Base-by-base conservation (phyloP, 2,888 invertebrate genomes). In the Polydesmus complanatus region DNA sequence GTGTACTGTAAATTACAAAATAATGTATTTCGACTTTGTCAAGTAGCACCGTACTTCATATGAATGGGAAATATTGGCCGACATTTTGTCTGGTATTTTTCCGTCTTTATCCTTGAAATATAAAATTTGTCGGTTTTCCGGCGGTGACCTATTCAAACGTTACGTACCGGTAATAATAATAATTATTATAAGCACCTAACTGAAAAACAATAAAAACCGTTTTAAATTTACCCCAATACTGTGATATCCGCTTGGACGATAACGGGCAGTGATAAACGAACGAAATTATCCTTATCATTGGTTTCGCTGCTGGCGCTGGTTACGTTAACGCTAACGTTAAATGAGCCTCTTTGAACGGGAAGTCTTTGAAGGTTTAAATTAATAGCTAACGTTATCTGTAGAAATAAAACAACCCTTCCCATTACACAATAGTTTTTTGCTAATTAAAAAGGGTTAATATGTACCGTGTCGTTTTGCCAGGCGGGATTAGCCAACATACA, bases 401-500 rank as follows among this genome's bases (percentile, higher is more conserved):
- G 19, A 54, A 19, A 14, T 27, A 26, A 60, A 53, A 54, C 19
- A 18, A 25, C 53, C 1, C 3, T 18, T 8, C 3, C 2, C n/a
- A 23, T 8, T 57, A 49, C 11, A 21, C 19, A 18, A 37, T 11
- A 19, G 27, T 19, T 8, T 22, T 11, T 25, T 53, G 14, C 23
- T 8, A 23, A 19, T 19, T n/a, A 2, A n/a, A 18, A 22, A 11
- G 22, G 14, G n/a, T 19, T 3, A 14, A n/a, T 14, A n/a, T 27
- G 48, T 60, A 60, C 60, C 22, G 18, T 60, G 5, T 1, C 27
- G 27, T 60, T 56, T 11, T 54, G 1, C 47, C 22, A 8, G 19
- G 55, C 55, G 1, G 60, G 60, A 49, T 60, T 60, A 3, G 60
- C 60, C 1, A 60, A 25, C n/a, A 48, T n/a, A 18, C 60, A 60